Evolutionary conservation across 37 sponge, comb jelly and placozoan genomes (phyloP).

Genomic region (Beroe ovata): DNA sequence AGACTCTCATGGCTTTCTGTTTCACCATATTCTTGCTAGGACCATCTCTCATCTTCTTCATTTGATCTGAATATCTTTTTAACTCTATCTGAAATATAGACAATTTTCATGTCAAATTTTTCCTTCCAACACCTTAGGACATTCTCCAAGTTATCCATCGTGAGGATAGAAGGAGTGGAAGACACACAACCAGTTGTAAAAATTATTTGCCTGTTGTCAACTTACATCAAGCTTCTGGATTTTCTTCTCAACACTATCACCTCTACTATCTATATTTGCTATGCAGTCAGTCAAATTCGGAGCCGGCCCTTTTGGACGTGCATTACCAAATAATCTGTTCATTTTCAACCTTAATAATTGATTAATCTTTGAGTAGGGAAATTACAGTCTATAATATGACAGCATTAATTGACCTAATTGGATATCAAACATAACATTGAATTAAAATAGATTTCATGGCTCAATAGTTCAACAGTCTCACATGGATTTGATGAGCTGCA

Average conservation of each 20-base stretch:
- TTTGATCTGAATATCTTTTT: conserved; percentile 93
- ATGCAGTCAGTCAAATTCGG: conserved; percentile 94
- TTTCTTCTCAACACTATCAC: conserved; percentile 97
- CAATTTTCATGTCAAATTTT: background rate
- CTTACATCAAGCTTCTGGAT: conserved; percentile 85
- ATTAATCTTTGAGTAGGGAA: too few species aligned
- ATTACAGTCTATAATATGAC: too few species aligned
- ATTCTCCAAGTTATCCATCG: too few species aligned
- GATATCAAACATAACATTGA: too few species aligned
- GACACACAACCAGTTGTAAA: too few species aligned
- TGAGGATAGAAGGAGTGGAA: too few species aligned
- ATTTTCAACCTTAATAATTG: too few species aligned
- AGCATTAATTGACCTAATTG: too few species aligned
- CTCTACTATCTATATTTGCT: conserved; percentile 81
- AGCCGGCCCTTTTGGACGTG: conserved; percentile 85
- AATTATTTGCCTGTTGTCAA: background rate
- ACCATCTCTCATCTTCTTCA: conserved; percentile 99
- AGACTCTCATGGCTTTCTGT: conserved; percentile 88
- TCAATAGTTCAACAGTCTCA: too few species aligned
- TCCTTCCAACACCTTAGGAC: conserved; percentile 83
- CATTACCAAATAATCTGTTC: conserved; percentile 92
- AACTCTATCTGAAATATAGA: conserved; percentile 75
- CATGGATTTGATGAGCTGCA: too few species aligned
- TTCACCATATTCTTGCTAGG: conserved; percentile 98
- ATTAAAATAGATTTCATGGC: too few species aligned